Evolutionary conservation across 2,113 vertebrate species (phyloP), one percentile per base, ranked within the genome.

Genomic region (Burhinus oedicnemus): DNA sequence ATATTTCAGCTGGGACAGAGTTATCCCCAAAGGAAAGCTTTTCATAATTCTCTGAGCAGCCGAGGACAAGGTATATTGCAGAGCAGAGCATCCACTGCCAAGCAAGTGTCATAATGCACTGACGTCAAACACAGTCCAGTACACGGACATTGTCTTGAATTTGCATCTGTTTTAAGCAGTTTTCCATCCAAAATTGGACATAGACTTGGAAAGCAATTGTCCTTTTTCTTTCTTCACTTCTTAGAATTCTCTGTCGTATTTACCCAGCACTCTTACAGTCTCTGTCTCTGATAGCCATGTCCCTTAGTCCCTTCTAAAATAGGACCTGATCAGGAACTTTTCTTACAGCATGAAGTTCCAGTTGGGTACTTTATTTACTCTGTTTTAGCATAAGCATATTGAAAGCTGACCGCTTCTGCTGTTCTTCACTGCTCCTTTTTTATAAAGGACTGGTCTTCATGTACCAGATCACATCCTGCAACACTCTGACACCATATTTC

Each of bases 1-100:
- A 3, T 93, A 55, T 79, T 79, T 96, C 74, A 68, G 15, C 87
- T 64, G 84, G 58, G 87, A 74, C 54, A 44, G 25, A 54, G 23
- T 85, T 45, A n/a, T 87, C 45, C 83, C 84, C 78, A 90, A 62
- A 89, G 81, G 62, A 83, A 25, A 5, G 9, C 77, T 96, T 91
- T 86, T 93, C 89, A 93, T 66, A 34, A 75, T 75, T 77, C 70
- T 96, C 84, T 80, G 70, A 74, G 75, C 54, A 84, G 57, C 65
- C 84, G 75, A 94, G 82, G 85, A 85, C 32, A 64, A 71, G 87
- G 36, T 19, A 52, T 89, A 38, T 69, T 84, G 70, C 66, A 69
- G 81, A 90, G 52, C 54, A 34, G 45, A 89, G 17, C 25, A 61
- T 84, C 34, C 12, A 1, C 62, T 94, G 94, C 91, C 96, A 94